Conservation (phyloP, 2,113 vertebrate species). For the Sterna hirundo region DNA sequence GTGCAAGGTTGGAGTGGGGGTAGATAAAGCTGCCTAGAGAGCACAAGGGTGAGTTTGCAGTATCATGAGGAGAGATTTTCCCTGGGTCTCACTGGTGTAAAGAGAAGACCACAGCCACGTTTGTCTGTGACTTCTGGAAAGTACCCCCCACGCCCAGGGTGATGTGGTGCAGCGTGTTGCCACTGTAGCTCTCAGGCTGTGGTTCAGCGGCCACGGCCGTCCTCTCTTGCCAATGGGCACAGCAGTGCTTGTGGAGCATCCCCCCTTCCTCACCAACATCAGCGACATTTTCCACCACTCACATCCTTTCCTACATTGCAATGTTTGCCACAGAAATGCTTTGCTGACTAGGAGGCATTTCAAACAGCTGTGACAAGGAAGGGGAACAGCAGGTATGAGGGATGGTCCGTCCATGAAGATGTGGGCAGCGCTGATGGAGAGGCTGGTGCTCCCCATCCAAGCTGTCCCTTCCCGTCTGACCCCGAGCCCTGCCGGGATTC, state of each 20-base stretch:
- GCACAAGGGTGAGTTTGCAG: neutral
- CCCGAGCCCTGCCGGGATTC: fast-evolving
- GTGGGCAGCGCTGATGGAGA: neutral
- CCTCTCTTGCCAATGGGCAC: neutral
- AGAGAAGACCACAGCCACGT: neutral
- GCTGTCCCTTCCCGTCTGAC: neutral
- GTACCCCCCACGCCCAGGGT: neutral
- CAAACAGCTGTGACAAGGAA: neutral
- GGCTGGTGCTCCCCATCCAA: neutral
- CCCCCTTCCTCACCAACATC: neutral
- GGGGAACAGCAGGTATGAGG: fast-evolving
- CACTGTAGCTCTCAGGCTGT: neutral
- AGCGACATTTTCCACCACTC: neutral
- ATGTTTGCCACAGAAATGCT: neutral
- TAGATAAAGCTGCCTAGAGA: neutral
- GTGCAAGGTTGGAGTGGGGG: no score
- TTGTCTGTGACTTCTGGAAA: neutral
- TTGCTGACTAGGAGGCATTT: neutral
- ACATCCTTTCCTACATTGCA: neutral
- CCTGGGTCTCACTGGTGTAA: neutral
- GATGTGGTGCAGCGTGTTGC: neutral
- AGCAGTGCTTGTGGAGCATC: neutral
- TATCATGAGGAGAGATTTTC: neutral
- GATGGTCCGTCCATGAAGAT: neutral
- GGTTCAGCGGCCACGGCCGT: neutral